These are phyloP conservation scores for Vidua macroura DNA, from an alignment of 2,113 vertebrate genomes.

Conservation along the genomic window DNA sequence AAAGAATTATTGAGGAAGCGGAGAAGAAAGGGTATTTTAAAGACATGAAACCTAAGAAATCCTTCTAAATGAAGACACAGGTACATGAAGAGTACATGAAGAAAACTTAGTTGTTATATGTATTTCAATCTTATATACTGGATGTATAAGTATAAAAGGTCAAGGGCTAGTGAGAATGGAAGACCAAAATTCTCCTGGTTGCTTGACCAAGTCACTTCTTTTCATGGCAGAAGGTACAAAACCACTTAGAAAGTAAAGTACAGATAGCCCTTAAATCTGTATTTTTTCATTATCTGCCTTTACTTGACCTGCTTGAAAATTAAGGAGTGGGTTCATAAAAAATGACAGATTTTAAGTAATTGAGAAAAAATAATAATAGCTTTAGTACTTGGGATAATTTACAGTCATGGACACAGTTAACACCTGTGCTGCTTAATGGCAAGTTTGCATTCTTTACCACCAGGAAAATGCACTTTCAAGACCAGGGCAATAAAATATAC, in stretches of 20 bases:
- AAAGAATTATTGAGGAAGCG: background rate
- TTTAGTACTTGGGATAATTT: background rate
- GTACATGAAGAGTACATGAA: background rate
- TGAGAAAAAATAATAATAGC: background rate
- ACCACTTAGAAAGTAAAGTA: background rate
- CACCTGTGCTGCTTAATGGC: background rate
- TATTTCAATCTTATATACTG: background rate
- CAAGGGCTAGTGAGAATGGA: background rate
- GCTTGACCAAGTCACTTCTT: background rate
- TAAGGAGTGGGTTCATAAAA: background rate
- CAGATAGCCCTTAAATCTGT: background rate
- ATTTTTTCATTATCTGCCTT: background rate
- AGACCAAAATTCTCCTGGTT: background rate
- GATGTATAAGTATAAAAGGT: background rate
- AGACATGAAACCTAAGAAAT: background rate
- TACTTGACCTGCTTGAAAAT: background rate
- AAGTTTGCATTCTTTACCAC: background rate
- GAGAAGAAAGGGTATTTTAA: background rate
- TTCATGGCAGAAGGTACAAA: background rate
- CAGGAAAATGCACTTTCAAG: background rate
- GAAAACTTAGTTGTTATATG: background rate
- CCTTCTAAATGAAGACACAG: background rate
- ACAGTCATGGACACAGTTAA: background rate
- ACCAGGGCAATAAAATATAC: background rate
- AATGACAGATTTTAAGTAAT: background rate